A percentile compares a stretch with the other conserved stretches of the same genome.
These are phyloP conservation scores for Thelaira solivaga DNA, from an alignment of 2,888 invertebrate species.

Conservation along the genomic window DNA sequence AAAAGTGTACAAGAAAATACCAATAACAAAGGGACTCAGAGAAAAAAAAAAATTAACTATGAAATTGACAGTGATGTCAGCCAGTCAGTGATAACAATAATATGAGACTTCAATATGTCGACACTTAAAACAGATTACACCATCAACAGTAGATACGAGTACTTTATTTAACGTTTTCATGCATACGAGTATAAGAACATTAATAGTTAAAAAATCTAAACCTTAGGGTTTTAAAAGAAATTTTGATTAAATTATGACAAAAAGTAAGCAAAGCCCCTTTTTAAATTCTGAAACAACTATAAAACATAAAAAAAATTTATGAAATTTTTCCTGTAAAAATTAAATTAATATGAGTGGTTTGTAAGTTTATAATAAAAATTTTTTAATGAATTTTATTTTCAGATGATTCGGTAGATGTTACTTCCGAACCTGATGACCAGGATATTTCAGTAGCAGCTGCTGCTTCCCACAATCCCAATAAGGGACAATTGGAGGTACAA, in stretches of 20 bases:
- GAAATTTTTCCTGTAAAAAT: too few relatives aligned
- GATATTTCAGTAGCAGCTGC: conserved; percentile 80
- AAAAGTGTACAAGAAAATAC: background rate
- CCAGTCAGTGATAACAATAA: conserved; percentile 37
- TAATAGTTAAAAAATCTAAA: too few relatives aligned
- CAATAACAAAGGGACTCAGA: background rate
- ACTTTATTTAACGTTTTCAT: conserved; percentile 8
- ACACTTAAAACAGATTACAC: conserved; percentile 33
- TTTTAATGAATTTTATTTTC: conserved; percentile 35
- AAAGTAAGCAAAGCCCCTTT: background rate
- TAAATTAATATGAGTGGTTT: too few relatives aligned
- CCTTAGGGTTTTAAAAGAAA: background rate
- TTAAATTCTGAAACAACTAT: background rate
- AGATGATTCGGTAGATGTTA: conserved; percentile 79
- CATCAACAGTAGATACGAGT: too few relatives aligned
- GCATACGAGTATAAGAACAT: too few relatives aligned
- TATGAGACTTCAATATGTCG: conserved; percentile 45
- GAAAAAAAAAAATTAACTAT: conserved; percentile 20
- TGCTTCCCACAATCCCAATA: conserved; percentile 77
- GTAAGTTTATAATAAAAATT: background rate
- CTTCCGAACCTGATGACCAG: conserved; percentile 80
- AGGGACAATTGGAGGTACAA: conserved; percentile 87
- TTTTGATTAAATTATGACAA: background rate
- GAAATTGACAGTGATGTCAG: conserved; percentile 35
- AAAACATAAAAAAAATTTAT: too few relatives aligned